Percentiles rank a stretch among this genome's conserved stretches.
Conservation (phyloP, 1,140 invertebrate species). For the Chlorops oryzae region DNA sequence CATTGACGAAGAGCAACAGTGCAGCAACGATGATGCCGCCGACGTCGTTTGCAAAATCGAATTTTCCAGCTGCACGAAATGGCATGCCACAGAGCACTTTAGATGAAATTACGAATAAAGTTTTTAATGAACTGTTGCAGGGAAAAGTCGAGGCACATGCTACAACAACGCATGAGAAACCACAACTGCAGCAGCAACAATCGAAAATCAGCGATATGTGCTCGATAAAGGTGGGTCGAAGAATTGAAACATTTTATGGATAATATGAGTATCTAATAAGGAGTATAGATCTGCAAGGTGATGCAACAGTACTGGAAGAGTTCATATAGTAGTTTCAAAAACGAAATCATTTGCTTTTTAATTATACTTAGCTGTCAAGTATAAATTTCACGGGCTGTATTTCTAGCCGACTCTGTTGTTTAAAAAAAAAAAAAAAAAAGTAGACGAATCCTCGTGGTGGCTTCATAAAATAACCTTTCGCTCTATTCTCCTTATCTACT, state of each 20-base stretch:
- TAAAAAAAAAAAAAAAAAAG: background rate
- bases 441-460: too few species aligned
- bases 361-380: too few species aligned
- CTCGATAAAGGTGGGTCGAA: conserved; percentile 55
- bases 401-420: background rate
- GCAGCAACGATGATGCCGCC: background rate
- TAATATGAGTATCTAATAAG: too few species aligned
- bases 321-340: too few species aligned
- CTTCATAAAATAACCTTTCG: conserved; percentile 7
- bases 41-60: too few species aligned
- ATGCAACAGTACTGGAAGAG: too few species aligned
- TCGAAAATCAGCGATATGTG: conserved; percentile 49
- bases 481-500: conserved; percentile 39
- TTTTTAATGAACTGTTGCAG: conserved; percentile 75
- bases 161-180: background rate
- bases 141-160: conserved; percentile 54
- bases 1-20: background rate
- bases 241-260: too few species aligned
- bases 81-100: conserved; percentile 54
- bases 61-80: background rate
- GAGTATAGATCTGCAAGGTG: too few species aligned
- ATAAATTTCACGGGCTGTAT: background rate
- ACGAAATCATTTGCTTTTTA: too few species aligned
- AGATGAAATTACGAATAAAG: conserved; percentile 77
- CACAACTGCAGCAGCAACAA: conserved; percentile 20